Base-by-base conservation (phyloP, 2,888 invertebrate genomes). In the Mycalesis mineus region DNA sequence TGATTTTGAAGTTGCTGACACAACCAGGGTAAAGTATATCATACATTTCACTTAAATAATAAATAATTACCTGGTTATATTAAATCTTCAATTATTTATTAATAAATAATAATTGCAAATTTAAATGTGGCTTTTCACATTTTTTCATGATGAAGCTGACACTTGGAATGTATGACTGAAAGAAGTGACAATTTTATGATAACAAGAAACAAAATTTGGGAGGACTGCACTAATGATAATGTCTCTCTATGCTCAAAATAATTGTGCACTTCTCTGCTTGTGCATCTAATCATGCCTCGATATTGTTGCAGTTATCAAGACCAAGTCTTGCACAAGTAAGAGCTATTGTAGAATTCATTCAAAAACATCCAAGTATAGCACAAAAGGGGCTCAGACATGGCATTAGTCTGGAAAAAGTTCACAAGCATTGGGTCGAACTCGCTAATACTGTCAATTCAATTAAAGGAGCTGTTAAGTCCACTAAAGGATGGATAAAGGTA, bases 401-500 rank as follows among this genome's bases (percentile, higher is more conserved):
- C 37, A 71, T 74, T 57, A 75, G 75, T 11, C 76, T 77, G 40
- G 72, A 77, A 1, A 80, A 79, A 59, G 77, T 75, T 51, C 81
- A 81, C 58, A 81, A 79, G 33, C 66, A 81, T 2, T 87, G 87
- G 86, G 64, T 72, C 33, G 77, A 84, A 55, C 64, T 87, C 0
- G 69, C 82, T 1, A 75, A 77, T 55, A 75, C 68, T 59, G 74
- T 71, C 3, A 86, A 87, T 63, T 73, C 78, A 9, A 68, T 84
- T 15, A 74, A 75, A 55, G 87, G 86, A 22, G 72, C 82, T 41
- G 66, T 72, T 3, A 87, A 85, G 68, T 74, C 83, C 14, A 78
- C 76, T 22, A 80, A 81, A 68, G 84, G 83, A 3, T 86, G 86
- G 87, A 80, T 85, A 6, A 85, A 84, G 73, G 87, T 86, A 73